These are phyloP conservation scores for Ormia ochracea DNA, from an alignment of 2,888 invertebrate species.

Conservation along the genomic window DNA sequence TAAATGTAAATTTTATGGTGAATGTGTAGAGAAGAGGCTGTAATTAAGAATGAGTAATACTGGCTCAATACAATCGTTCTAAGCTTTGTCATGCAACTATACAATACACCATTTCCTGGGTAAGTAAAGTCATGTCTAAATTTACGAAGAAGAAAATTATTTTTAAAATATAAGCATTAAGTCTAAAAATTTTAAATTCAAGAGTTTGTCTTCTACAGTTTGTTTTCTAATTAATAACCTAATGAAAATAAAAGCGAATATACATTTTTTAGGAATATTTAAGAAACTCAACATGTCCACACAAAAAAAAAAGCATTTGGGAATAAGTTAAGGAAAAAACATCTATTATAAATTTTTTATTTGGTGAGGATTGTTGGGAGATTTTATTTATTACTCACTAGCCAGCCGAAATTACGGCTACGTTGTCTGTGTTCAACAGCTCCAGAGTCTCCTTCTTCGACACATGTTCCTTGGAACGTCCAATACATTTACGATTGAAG, in stretches of 20 bases:
- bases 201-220: conserved; percentile 62
- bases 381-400: no score
- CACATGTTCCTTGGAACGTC: no score
- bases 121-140: not conserved
- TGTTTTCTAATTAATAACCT: conserved; percentile 56
- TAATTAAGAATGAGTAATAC: not conserved
- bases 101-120: not conserved
- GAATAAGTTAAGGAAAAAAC: not conserved
- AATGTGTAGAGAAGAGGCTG: no score
- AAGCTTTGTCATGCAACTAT: not conserved
- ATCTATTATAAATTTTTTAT: not conserved
- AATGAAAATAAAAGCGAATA: conserved; percentile 39
- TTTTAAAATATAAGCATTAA: not conserved
- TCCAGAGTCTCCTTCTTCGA: no score
- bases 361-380: not conserved
- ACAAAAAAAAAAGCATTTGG: not conserved
- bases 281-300: conserved; percentile 6
- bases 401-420: no score
- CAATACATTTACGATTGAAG: no score
- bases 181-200: conserved; percentile 46
- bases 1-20: no score
- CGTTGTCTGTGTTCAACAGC: no score
- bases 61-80: not conserved
- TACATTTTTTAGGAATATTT: conserved; percentile 36
- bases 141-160: conserved; percentile 6